Evolutionary conservation across 2,888 invertebrate genomes (phyloP).

Genomic region (Erebia aethiops): DNA sequence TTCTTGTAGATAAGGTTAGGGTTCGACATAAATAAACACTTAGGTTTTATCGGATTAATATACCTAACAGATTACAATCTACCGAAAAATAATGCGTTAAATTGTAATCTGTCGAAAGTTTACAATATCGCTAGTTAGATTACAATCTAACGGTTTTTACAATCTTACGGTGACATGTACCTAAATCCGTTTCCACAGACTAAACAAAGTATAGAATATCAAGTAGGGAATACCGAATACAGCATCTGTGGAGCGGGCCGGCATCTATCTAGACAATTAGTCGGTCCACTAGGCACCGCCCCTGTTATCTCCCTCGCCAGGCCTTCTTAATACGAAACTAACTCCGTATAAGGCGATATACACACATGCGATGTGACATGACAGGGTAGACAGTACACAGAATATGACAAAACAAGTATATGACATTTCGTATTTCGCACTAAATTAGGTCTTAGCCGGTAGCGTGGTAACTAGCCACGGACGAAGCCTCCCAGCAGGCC

Average conservation of each 20-base stretch:
- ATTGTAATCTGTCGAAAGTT: too few relatives aligned
- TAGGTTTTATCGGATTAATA: too few relatives aligned
- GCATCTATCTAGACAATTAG: slow-evolving; percentile 65
- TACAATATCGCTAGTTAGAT: too few relatives aligned
- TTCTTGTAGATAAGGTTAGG: too few relatives aligned
- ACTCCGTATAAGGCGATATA: slow-evolving; percentile 44
- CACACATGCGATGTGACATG: slow-evolving; percentile 13
- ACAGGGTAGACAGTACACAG: neutral
- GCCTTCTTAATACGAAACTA: slow-evolving; percentile 70
- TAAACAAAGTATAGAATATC: slow-evolving; percentile 30
- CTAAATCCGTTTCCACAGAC: neutral
- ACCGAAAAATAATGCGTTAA: too few relatives aligned
- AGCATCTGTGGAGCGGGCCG: slow-evolving; percentile 36
- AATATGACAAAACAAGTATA: neutral
- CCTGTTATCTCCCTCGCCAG: slow-evolving; percentile 68
- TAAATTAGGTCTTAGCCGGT: too few relatives aligned
- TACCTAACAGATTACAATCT: too few relatives aligned
- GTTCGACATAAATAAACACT: too few relatives aligned
- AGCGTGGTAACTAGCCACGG: too few relatives aligned
- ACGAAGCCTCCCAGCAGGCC: too few relatives aligned
- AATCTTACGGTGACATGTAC: too few relatives aligned
- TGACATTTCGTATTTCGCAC: neutral
- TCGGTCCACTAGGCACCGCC: slow-evolving; percentile 56
- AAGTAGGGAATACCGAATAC: slow-evolving; percentile 25
- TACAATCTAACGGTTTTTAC: too few relatives aligned